Conservation (phyloP, 1,140 invertebrate genomes). For the Cotesia vestalis region DNA sequence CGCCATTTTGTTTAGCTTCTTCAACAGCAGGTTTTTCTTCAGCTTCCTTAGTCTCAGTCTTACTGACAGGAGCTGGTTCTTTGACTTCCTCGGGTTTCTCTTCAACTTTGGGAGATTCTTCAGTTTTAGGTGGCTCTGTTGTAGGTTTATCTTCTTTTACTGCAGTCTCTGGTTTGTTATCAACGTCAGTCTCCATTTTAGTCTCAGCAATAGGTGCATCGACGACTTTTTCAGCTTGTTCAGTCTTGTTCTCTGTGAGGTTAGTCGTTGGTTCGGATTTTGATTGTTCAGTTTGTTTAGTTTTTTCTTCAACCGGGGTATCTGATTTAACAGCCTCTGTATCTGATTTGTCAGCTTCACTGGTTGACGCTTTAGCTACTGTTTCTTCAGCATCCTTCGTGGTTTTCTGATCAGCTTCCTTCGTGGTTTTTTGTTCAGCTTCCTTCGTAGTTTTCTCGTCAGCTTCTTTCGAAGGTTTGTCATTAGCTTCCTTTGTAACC, state of each 20-base stretch:
- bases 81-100: conserved; percentile 30
- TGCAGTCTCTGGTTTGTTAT: conserved; percentile 26
- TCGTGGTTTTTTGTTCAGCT: conserved; percentile 16
- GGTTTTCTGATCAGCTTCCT: too few species aligned
- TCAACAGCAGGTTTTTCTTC: conserved; percentile 27
- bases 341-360: conserved; percentile 23
- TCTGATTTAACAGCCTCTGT: background rate
- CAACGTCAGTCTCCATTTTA: conserved; percentile 36
- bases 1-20: conserved; percentile 35
- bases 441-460: conserved; percentile 33
- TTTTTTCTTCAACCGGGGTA: background rate
- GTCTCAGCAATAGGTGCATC: conserved; percentile 21
- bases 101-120: conserved; percentile 3
- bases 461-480: background rate
- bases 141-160: conserved; percentile 9
- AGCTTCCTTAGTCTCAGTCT: conserved; percentile 33
- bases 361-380: conserved; percentile 13
- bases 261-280: conserved; percentile 37
- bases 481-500: too few species aligned
- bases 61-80: conserved; percentile 22
- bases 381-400: background rate
- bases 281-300: conserved; percentile 25
- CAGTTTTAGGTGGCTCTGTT: background rate
- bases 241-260: conserved; percentile 42
- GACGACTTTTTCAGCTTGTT: conserved; percentile 30